Conservation (phyloP, 2,888 invertebrate genomes). For the Nomada flava region DNA sequence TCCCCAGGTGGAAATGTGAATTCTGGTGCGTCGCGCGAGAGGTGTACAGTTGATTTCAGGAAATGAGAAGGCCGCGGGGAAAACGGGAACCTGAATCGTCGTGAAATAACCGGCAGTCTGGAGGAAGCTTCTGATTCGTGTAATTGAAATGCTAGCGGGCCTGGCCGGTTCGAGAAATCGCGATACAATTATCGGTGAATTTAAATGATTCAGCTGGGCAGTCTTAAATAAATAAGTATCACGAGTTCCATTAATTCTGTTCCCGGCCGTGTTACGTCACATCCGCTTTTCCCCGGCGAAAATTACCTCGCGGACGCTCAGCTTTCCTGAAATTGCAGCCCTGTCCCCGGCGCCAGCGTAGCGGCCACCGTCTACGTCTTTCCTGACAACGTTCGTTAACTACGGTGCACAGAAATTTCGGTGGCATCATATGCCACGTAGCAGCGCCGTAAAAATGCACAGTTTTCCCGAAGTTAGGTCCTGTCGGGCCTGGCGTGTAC, state of each 20-base stretch:
- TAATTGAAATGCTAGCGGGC: neutral
- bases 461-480: conserved; percentile 34
- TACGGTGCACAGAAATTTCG: conserved; percentile 23
- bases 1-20: neutral
- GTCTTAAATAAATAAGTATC: neutral
- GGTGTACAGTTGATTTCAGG: neutral
- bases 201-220: neutral
- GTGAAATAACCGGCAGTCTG: neutral
- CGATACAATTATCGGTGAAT: neutral
- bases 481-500: conserved; percentile 20
- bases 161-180: too few relatives aligned
- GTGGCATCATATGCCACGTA: conserved; percentile 37
- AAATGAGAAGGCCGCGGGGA: neutral
- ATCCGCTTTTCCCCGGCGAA: neutral
- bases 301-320: conserved; percentile 35
- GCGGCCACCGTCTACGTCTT: conserved; percentile 26
- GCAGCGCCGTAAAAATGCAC: conserved; percentile 31
- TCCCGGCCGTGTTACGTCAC: neutral
- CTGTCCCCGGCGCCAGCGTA: conserved; percentile 28
- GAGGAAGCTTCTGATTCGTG: neutral
- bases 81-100: neutral
- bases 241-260: conserved; percentile 10
- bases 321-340: conserved; percentile 31
- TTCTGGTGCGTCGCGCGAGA: neutral
- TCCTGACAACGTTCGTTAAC: conserved; percentile 45